Base-by-base conservation (phyloP, 2,113 vertebrate species). In the Rafetus swinhoei region DNA sequence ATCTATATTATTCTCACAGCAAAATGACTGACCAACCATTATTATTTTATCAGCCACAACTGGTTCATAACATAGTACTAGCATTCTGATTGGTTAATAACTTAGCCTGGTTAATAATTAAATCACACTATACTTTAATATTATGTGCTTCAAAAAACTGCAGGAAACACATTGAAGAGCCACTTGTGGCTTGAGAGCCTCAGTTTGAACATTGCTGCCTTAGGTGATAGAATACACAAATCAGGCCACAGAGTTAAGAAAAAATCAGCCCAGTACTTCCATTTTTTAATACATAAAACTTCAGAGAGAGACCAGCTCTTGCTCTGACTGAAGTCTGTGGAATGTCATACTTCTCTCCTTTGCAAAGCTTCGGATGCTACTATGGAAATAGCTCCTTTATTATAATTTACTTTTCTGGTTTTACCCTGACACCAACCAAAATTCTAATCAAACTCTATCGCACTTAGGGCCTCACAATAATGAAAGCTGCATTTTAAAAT, bases 231-330 rank as follows among this genome's bases (percentile, higher is more conserved):
- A 62, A 74, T 74, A 54, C 60, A 74, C 9, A 81, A 85, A 1
- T 0, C 32, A 50, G 27, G 72, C 53, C 76, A 53, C 4, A 52
- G 85, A 93, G 72, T 35, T 50, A 92, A 60, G 39, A 45, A 83
- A 90, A 85, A 87, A 27, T 6, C 69, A 83, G 39, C 12, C 25
- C 74, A 22, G 19, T 90, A 45, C 24, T 77, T 88, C 0, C 18
- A 60, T 85, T 90, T 89, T 84, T 72, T 8, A 91, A 82, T 39
- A 86, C 62, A 32, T 81, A 89, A 82, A 32, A 35, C 76, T 94
- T 87, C 32, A 62, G 52, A 25, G 79, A 13, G 82, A 13, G 56
- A 45, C 16, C 94, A 83, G 10, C 27, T 93, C 95, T 79, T 79
- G 18, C 25, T 57, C 45, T 45, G 45, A 45, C 45, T 45, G 45